Evolutionary conservation across 2,113 vertebrate genomes (phyloP).

Genomic region (Indri indri): DNA sequence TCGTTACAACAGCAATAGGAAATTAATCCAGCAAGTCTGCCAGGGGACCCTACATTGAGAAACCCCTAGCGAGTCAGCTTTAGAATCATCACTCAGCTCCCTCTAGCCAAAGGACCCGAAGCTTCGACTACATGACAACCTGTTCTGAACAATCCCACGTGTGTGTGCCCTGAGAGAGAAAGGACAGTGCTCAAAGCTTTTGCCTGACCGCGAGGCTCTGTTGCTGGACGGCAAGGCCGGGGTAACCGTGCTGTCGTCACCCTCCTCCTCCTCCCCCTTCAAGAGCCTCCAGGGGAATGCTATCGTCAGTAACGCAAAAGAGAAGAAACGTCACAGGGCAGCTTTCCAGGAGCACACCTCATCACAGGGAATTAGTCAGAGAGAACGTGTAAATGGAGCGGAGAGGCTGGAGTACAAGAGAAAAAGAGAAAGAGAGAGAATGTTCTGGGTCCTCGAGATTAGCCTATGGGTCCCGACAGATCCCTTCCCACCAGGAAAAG

Average conservation of each 20-base stretch:
- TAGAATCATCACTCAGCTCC: rapidly evolving
- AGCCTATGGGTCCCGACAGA: neutral
- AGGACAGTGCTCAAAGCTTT: neutral
- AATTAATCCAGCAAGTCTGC: neutral
- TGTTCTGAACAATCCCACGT: neutral
- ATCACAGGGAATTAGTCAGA: neutral
- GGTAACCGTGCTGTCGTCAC: rapidly evolving
- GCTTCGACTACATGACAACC: neutral
- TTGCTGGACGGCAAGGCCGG: neutral
- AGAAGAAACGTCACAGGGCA: neutral
- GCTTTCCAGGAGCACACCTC: neutral
- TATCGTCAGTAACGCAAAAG: neutral
- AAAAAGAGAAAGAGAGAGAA: neutral
- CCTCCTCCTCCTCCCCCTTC: neutral
- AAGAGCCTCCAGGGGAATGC: neutral
- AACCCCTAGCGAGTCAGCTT: neutral
- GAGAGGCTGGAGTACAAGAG: neutral
- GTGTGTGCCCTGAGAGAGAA: neutral
- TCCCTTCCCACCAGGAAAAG: neutral
- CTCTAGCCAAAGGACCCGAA: neutral
- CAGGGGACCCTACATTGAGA: neutral
- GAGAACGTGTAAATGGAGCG: neutral
- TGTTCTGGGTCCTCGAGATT: neutral
- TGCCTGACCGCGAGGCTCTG: neutral
- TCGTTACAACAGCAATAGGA: neutral